These are phyloP conservation scores for Channa maculata DNA, from an alignment of 2,113 vertebrate genomes.

Conservation along the genomic window DNA sequence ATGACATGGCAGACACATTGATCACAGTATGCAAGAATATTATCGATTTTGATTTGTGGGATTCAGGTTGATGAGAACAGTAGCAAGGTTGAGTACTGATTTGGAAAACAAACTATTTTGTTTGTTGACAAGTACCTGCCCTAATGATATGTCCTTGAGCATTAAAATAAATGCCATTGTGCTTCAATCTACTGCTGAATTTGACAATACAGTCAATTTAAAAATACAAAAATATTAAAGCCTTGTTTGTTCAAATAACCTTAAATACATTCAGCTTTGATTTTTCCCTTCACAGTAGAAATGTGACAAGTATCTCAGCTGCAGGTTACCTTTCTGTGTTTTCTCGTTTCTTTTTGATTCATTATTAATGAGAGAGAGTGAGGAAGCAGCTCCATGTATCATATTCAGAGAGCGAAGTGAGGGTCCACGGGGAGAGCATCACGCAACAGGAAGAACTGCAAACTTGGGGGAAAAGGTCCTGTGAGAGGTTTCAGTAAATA, in stretches of 20 bases:
- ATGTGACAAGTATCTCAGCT: conserved; percentile 51
- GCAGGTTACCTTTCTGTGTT: conserved; percentile 57
- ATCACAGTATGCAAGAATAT: conserved; percentile 8
- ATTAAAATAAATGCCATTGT: not conserved
- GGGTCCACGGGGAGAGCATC: conserved; percentile 51
- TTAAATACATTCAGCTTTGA: conserved; percentile 12
- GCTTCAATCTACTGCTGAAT: conserved; percentile 2
- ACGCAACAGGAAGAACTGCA: conserved; percentile 66
- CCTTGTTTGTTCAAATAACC: conserved; percentile 6
- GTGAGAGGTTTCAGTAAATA: conserved; percentile 54
- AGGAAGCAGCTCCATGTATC: conserved; percentile 65
- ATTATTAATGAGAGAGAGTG: conserved; percentile 78
- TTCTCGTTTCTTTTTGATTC: conserved; percentile 68
- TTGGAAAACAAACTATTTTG: conserved; percentile 17
- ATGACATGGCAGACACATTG: conserved; percentile 1
- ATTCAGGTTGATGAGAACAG: not conserved
- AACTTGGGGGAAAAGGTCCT: conserved; percentile 62
- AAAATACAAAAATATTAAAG: not conserved
- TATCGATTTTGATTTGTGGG: conserved; percentile 15
- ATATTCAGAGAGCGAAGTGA: conserved; percentile 65
- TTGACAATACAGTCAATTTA: not conserved
- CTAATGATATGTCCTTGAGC: conserved; percentile 7
- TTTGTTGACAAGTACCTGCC: not conserved
- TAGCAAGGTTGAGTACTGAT: not conserved
- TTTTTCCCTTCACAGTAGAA: conserved; percentile 25